A percentile compares a stretch with the other conserved stretches of the same genome.
These are phyloP conservation scores for Poeciliopsis infans DNA, from an alignment of 2,797 vertebrate species.

Conservation along the genomic window DNA sequence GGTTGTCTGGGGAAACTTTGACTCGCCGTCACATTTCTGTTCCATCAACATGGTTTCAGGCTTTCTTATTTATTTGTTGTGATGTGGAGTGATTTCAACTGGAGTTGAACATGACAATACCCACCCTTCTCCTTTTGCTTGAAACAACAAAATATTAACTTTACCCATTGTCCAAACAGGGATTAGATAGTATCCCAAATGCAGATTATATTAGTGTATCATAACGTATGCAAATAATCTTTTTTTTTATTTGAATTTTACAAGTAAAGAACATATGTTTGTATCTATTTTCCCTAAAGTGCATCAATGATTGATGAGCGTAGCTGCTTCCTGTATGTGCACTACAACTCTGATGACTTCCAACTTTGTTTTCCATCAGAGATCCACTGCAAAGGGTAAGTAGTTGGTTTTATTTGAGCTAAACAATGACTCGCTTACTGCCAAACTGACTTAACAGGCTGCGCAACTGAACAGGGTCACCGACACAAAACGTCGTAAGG, in stretches of 20 bases:
- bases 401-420: not conserved
- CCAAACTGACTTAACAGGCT: not conserved
- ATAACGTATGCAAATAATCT: not conserved
- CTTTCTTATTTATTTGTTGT: constrained; percentile 27
- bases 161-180: not conserved
- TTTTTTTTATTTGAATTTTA: not conserved
- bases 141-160: constrained; percentile 19
- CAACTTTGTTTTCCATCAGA: constrained; percentile 91
- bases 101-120: not conserved
- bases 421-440: not conserved
- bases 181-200: not conserved
- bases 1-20: constrained; percentile 43
- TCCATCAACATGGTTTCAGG: constrained; percentile 26
- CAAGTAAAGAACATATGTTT: not conserved
- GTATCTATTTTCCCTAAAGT: constrained; percentile 65
- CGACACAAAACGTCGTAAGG: not conserved
- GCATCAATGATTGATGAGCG: constrained; percentile 88
- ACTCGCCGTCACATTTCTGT: constrained; percentile 18
- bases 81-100: not conserved
- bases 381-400: constrained; percentile 88
- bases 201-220: not conserved
- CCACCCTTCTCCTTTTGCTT: not conserved
- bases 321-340: constrained; percentile 91
- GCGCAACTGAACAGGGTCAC: constrained; percentile 2
- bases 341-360: constrained; percentile 87